phyloP scores from a whole-genome alignment of 2,797 vertebrate genomes.

The Phalanger gymnotis region DNA sequence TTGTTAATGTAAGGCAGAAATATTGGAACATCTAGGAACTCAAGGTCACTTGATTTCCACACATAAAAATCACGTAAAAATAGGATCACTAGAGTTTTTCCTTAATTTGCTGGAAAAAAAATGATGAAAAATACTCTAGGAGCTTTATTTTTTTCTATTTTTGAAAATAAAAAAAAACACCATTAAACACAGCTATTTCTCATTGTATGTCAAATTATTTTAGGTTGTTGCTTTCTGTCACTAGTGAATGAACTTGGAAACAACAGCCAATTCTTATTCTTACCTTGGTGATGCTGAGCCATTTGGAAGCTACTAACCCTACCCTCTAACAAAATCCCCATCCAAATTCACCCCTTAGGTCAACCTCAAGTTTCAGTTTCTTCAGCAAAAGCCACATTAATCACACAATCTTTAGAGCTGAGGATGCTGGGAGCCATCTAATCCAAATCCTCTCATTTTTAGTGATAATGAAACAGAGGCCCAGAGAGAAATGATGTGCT shows the following conservation, averaged over 20 bases:
- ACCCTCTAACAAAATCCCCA: not conserved
- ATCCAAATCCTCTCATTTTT: not conserved
- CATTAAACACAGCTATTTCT: not conserved
- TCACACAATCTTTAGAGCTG: not conserved
- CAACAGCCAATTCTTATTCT: not conserved
- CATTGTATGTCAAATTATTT: slow-evolving; percentile 9
- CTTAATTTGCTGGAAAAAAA: slow-evolving; percentile 15
- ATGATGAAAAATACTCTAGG: slow-evolving; percentile 14
- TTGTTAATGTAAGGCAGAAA: slow-evolving; percentile 4
- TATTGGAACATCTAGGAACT: not conserved
- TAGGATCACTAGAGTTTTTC: not conserved
- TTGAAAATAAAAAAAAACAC: not conserved
- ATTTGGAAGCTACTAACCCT: not conserved
- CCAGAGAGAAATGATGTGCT: not conserved
- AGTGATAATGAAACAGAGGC: not conserved
- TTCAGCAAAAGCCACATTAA: not conserved
- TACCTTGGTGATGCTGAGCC: not conserved
- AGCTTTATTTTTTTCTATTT: slow-evolving; percentile 9
- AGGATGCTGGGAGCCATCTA: not conserved
- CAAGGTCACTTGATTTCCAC: not conserved
- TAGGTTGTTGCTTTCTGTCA: not conserved
- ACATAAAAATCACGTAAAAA: not conserved
- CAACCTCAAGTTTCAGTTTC: not conserved
- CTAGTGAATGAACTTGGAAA: not conserved
- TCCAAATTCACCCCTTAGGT: not conserved